These are phyloP conservation scores for Delphinapterus leucas DNA, from an alignment of 2,113 vertebrate species.

Conservation along the genomic window DNA sequence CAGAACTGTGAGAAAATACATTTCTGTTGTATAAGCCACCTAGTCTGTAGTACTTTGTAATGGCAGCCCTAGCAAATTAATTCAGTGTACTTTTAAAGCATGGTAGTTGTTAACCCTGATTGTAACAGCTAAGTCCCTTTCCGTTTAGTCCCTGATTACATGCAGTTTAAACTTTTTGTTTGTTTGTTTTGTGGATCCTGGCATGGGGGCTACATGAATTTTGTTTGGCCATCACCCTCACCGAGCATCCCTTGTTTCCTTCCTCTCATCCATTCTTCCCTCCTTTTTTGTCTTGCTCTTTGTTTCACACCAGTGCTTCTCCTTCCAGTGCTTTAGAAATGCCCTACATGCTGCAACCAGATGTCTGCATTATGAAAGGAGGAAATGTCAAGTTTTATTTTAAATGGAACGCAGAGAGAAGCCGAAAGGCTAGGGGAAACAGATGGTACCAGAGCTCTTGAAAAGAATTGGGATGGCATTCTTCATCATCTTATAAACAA, in stretches of 20 bases:
- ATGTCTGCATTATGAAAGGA: background rate
- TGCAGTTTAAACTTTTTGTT: background rate
- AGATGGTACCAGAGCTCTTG: background rate
- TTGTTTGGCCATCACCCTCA: background rate
- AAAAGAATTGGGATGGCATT: background rate
- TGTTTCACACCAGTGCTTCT: background rate
- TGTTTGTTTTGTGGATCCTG: background rate
- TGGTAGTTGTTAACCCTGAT: background rate
- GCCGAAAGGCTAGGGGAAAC: background rate
- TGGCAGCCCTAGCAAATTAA: background rate
- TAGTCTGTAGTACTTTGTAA: background rate
- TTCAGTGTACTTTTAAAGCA: background rate
- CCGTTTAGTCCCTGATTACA: background rate
- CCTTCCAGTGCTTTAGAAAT: background rate
- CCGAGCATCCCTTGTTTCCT: background rate
- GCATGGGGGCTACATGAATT: background rate
- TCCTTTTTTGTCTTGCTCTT: background rate
- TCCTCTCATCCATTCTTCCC: background rate
- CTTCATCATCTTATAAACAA: background rate
- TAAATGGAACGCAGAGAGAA: background rate
- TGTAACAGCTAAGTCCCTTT: background rate
- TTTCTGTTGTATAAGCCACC: background rate
- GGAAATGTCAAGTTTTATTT: background rate
- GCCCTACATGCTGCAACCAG: slow-evolving; percentile 25
- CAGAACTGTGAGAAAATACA: background rate